Evolutionary conservation across 2,797 vertebrate species (phyloP).

Genomic region (Sebastes matsubarae): DNA sequence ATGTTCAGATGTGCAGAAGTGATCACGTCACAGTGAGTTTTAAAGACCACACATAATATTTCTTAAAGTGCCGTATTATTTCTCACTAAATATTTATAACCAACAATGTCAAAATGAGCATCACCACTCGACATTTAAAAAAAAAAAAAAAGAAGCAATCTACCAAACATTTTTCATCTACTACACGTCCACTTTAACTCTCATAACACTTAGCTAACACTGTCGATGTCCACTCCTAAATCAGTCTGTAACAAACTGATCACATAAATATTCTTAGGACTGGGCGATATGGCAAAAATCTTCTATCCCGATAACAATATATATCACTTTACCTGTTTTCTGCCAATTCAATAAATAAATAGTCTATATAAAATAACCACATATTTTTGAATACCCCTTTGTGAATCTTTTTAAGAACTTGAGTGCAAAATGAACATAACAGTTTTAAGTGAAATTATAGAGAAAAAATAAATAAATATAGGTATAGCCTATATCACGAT

Average conservation of each 20-base stretch:
- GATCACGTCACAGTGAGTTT: conserved; percentile 1
- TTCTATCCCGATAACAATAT: no score
- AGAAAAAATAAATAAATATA: no score
- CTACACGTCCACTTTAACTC: background rate
- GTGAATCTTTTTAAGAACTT: no score
- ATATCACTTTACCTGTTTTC: no score
- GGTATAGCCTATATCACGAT: fast-evolving
- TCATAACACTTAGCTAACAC: background rate
- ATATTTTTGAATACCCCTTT: no score
- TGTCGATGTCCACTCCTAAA: background rate
- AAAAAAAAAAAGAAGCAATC: background rate
- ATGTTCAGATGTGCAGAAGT: background rate
- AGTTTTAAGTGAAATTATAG: no score
- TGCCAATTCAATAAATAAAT: no score
- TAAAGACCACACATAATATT: background rate
- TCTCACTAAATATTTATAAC: background rate
- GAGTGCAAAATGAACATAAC: no score
- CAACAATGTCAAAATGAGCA: background rate
- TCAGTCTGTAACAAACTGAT: background rate
- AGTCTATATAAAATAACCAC: no score
- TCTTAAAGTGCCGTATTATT: background rate
- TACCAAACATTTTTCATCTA: background rate
- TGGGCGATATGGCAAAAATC: no score
- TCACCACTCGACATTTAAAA: background rate
- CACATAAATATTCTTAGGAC: no score